These are phyloP conservation scores for Cnemophilus loriae DNA, from an alignment of 2,113 vertebrate species.

Conservation along the genomic window DNA sequence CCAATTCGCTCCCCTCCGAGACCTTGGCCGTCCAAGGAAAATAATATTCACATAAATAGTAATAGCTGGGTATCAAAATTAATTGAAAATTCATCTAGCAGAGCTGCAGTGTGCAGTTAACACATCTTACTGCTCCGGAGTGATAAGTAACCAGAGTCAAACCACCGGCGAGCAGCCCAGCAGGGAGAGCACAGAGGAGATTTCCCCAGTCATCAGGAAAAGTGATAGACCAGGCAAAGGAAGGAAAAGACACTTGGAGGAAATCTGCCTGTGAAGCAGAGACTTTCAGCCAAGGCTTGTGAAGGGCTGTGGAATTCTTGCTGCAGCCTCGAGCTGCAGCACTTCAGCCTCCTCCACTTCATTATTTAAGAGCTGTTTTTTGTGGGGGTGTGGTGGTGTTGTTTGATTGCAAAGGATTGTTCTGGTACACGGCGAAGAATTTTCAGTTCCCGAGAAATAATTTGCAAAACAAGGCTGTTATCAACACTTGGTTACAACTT, in stretches of 20 bases:
- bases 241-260: not conserved
- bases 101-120: not conserved
- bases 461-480: not conserved
- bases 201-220: not conserved
- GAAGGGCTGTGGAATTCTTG: not conserved
- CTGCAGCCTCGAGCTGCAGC: not conserved
- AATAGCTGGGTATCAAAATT: not conserved
- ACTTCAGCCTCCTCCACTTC: not conserved
- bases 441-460: not conserved
- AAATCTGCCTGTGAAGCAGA: not conserved
- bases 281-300: not conserved
- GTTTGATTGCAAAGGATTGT: not conserved
- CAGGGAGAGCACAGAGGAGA: not conserved
- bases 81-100: not conserved
- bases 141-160: not conserved
- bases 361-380: not conserved
- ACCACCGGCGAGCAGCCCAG: not conserved
- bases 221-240: not conserved
- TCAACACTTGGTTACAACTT: not conserved
- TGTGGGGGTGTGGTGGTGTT: not conserved
- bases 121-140: not conserved
- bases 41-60: not conserved
- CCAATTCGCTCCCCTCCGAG: not conserved
- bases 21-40: not conserved
- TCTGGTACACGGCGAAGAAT: not conserved